A percentile compares a stretch with the other conserved stretches of the same genome.
Evolutionary conservation across 1,140 invertebrate species (phyloP).

Genomic region (Aphis gossypii): DNA sequence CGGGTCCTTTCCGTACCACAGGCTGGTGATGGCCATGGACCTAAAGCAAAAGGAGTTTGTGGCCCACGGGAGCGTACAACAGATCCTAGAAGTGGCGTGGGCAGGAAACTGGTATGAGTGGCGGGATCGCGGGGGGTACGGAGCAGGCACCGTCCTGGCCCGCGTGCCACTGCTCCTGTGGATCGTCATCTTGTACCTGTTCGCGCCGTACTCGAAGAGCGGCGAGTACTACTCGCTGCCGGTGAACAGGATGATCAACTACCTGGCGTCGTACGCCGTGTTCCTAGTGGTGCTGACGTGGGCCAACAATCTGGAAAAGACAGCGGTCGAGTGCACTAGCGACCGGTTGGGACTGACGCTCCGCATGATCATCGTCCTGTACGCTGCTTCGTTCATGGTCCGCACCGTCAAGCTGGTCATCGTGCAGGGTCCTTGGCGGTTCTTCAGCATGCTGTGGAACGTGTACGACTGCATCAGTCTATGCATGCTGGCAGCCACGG

Average conservation of each 20-base stretch:
- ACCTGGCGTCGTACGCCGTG: conserved; percentile 69
- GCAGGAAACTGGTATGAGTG: conserved; percentile 69
- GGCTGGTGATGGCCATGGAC: conserved; percentile 75
- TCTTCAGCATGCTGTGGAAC: conserved; percentile 50
- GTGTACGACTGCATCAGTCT: conserved; percentile 6
- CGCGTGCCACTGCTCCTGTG: conserved; percentile 65
- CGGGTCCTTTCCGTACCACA: conserved; percentile 67
- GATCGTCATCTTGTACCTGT: conserved; percentile 65
- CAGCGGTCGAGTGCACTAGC: conserved; percentile 63
- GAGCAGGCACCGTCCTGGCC: conserved; percentile 63
- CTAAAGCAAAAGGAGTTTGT: conserved; percentile 74
- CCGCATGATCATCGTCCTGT: neutral
- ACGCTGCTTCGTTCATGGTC: neutral
- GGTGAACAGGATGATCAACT: conserved; percentile 70
- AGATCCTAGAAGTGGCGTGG: conserved; percentile 67
- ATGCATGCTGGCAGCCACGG: neutral
- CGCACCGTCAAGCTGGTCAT: neutral
- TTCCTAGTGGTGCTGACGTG: conserved; percentile 71
- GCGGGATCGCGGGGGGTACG: conserved; percentile 64
- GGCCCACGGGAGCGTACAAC: conserved; percentile 77
- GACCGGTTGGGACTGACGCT: no score
- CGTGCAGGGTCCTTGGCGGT: conserved; percentile 26
- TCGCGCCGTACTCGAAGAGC: conserved; percentile 65
- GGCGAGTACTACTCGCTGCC: conserved; percentile 66
- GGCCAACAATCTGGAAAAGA: conserved; percentile 68